Conservation (phyloP, 2,797 vertebrate species). For the Carcharodon carcharias region DNA sequence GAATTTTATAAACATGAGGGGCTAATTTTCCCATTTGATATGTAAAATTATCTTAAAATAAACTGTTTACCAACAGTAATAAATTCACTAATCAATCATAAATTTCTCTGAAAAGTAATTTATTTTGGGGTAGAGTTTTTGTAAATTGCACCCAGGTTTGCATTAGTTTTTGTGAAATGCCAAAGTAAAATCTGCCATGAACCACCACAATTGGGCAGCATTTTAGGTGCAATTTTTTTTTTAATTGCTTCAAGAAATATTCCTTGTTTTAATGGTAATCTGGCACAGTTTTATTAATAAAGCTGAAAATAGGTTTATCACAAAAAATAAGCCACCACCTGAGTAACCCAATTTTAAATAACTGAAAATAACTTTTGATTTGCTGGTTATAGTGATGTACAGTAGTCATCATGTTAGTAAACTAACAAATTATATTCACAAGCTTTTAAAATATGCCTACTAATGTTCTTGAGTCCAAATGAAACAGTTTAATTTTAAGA, state of each 20-base stretch:
- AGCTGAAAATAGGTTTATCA: too few relatives aligned
- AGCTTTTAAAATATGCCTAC: too few relatives aligned
- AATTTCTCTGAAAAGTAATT: not conserved
- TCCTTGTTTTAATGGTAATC: too few relatives aligned
- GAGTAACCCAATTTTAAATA: not conserved
- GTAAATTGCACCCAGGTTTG: not conserved
- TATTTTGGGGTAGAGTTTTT: not conserved
- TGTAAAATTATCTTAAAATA: not conserved
- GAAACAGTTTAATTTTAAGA: not conserved
- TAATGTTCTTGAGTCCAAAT: too few relatives aligned
- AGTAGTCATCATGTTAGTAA: not conserved
- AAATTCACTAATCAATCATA: not conserved
- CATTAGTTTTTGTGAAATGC: not conserved
- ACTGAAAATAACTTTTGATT: not conserved
- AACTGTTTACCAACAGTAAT: not conserved
- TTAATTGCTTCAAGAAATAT: too few relatives aligned
- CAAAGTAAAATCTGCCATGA: too few relatives aligned
- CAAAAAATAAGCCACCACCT: not conserved
- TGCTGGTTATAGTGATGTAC: not conserved
- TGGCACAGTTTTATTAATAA: too few relatives aligned
- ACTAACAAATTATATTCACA: too few relatives aligned
- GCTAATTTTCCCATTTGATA: not conserved
- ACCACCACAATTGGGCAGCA: too few relatives aligned
- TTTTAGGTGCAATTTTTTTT: too few relatives aligned
- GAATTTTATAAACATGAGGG: not conserved